Percentiles rank a stretch among this genome's conserved stretches.
These are phyloP conservation scores for Parasteatoda lunata DNA, from an alignment of 2,888 invertebrate genomes.

Conservation along the genomic window DNA sequence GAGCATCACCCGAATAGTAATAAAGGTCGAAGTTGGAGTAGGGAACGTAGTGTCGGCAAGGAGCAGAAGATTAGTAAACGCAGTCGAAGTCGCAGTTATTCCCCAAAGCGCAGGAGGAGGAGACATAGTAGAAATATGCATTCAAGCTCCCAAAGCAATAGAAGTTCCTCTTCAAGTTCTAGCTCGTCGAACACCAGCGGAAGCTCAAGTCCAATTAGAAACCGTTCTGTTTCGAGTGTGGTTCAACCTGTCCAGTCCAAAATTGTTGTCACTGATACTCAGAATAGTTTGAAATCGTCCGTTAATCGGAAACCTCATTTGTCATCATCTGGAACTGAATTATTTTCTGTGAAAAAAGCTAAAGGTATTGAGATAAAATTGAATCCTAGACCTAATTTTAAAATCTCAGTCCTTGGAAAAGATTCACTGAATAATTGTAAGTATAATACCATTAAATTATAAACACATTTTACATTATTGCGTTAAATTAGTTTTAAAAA, in stretches of 20 bases:
- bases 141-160: conserved; percentile 14
- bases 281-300: neutral
- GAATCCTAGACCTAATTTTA: conserved; percentile 15
- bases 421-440: conserved; percentile 17
- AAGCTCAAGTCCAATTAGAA: neutral
- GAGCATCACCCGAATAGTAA: neutral
- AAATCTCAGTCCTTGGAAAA: conserved; percentile 3
- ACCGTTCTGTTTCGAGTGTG: conserved; percentile 55
- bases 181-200: conserved; percentile 22
- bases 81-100: neutral
- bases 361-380: conserved; percentile 9
- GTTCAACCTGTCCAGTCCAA: conserved; percentile 35
- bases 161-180: conserved; percentile 20
- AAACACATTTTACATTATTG: too few species aligned
- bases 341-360: neutral
- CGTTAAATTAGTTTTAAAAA: too few species aligned
- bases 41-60: neutral
- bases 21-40: neutral
- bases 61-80: neutral
- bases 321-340: neutral
- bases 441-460: neutral
- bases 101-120: neutral
- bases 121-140: neutral
- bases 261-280: neutral
- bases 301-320: neutral